Base-by-base conservation (phyloP, 2,797 vertebrate genomes). In the Prionace glauca region DNA sequence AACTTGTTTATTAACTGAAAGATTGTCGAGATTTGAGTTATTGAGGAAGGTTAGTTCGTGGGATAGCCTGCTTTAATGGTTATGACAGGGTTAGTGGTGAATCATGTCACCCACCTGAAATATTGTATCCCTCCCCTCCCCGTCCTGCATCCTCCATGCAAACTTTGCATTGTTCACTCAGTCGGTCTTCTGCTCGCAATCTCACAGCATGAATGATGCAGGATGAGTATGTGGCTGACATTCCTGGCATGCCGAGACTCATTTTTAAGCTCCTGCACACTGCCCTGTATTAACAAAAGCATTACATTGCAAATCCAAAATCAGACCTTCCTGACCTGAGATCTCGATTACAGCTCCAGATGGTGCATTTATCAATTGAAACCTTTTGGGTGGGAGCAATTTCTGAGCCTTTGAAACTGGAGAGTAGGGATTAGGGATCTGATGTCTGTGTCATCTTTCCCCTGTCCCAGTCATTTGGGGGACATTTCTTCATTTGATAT, bases 1-100 rank as follows among this genome's bases (percentile, higher is more conserved):
- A 69, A 92, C 41, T 92, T 92, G 0, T 69, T 69, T 92, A 69
- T 69, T 67, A 92, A 92, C 69, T 92, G 62, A 69, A 36, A 92
- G 90, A 92, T 26, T 36, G 62, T 36, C 65, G n/a, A 92, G 69
- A 41, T 69, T 69, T 69, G 65, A 92, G 62, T 36, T 22, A 0
- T 92, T 69, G 90, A 67, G 36, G 65, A 36, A 65, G 16, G 10
- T 69, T 41, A 1, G 3, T 41, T 69, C 65, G 20, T 92, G n/a
- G 62, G 41, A 20, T 41, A 92, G 90, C 24, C 86, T 62, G 87
- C 36, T 92, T 22, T n/a, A 36, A 67, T 22, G 62, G 22, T 3
- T 14, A 91, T 36, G n/a, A 7, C 3, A 4, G 11, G 29, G 72
- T 12, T 32, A 10, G 72, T 7, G 11, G 72, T 77, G 65, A 41